These are phyloP conservation scores for Sycobia sp. DNA, from an alignment of 1,140 invertebrate species.

Conservation along the genomic window DNA sequence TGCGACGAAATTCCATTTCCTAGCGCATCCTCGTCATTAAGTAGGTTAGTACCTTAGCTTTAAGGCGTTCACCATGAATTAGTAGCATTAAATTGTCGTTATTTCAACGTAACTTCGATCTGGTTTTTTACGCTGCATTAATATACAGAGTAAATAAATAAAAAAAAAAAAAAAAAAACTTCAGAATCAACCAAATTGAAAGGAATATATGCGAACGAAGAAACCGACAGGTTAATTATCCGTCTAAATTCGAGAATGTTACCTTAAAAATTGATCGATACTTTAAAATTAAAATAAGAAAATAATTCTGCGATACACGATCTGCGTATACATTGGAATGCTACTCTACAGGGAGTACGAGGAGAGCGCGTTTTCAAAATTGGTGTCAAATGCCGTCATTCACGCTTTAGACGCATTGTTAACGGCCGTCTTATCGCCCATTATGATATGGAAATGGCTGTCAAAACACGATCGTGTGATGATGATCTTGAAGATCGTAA, in stretches of 20 bases:
- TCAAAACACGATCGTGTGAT: constrained; percentile 36
- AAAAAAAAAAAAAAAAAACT: neutral
- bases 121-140: neutral
- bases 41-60: constrained; percentile 9
- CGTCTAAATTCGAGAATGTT: neutral
- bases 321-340: no score
- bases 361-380: constrained; percentile 15
- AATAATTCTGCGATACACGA: no score
- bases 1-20: constrained; percentile 1
- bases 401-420: constrained; percentile 40
- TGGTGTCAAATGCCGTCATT: constrained; percentile 35
- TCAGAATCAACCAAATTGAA: neutral
- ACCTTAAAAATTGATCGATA: neutral
- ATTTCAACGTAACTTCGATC: neutral
- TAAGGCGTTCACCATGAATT: neutral
- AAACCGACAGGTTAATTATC: neutral
- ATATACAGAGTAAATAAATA: neutral
- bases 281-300: neutral
- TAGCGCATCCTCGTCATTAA: neutral
- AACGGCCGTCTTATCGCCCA: constrained; percentile 36
- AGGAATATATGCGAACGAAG: neutral
- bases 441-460: constrained; percentile 40
- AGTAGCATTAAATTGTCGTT: neutral
- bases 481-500: constrained; percentile 32
- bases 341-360: neutral